phyloP scores from a whole-genome alignment of 2,888 invertebrate genomes.

The Drosophila cognata region DNA sequence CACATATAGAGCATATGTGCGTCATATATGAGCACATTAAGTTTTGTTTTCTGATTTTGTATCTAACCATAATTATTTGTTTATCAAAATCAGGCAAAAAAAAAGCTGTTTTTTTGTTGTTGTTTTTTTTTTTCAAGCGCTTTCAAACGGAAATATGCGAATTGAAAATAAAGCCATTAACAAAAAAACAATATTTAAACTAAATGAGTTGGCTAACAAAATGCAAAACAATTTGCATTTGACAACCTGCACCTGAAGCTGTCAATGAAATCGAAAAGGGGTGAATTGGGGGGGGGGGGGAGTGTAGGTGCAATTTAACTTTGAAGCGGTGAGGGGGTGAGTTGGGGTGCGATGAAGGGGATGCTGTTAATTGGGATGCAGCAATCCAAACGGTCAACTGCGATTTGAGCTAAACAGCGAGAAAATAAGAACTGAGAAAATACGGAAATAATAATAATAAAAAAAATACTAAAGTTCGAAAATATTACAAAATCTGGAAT shows the following conservation, averaged over 20 bases:
- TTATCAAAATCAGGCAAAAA: constrained; percentile 16
- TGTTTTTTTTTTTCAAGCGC: constrained; percentile 28
- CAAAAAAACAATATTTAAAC: background rate
- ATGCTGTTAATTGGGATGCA: constrained; percentile 28
- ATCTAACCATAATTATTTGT: constrained; percentile 39
- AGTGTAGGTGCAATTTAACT: background rate
- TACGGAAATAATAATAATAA: background rate
- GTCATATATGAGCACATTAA: constrained; percentile 15
- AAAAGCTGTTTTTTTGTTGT: constrained; percentile 23
- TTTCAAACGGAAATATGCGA: constrained; percentile 62
- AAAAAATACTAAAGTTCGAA: background rate
- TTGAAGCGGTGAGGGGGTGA: background rate
- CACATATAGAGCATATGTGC: background rate
- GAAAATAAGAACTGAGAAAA: background rate
- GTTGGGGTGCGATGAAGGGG: background rate
- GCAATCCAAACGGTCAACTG: constrained; percentile 41
- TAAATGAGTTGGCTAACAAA: constrained; percentile 26
- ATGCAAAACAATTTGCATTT: constrained; percentile 50
- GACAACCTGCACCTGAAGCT: constrained; percentile 43
- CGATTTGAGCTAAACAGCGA: constrained; percentile 33
- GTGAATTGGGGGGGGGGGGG: background rate
- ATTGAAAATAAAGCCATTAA: constrained; percentile 20
- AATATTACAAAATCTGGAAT: background rate
- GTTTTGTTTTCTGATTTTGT: constrained; percentile 15
- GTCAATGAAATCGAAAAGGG: constrained; percentile 24